Percentiles rank a stretch among this genome's conserved stretches.
These are phyloP conservation scores for Numida meleagris DNA, from an alignment of 2,113 vertebrate genomes.

Conservation along the genomic window DNA sequence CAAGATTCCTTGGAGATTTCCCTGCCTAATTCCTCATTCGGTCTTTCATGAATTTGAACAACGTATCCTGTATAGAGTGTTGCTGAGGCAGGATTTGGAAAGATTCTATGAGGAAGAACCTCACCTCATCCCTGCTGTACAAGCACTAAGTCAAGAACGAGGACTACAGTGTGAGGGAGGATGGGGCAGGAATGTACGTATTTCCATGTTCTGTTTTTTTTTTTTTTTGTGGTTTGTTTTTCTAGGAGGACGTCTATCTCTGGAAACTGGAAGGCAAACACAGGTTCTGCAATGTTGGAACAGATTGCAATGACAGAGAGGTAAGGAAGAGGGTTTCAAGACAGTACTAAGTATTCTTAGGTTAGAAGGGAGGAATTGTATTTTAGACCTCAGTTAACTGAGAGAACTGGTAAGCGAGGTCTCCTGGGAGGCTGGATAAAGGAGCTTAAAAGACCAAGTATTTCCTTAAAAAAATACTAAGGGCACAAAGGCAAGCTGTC, in stretches of 20 bases:
- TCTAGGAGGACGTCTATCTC: slow-evolving; percentile 97
- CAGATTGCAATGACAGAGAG: slow-evolving; percentile 99
- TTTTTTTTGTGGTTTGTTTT: slow-evolving; percentile 64
- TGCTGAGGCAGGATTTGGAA: slow-evolving; percentile 36
- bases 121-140: slow-evolving; percentile 7
- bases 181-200: slow-evolving; percentile 12
- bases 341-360: slow-evolving; percentile 5
- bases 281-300: slow-evolving; percentile 96
- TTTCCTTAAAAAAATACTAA: slow-evolving; percentile 40
- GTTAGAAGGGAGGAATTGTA: slow-evolving; percentile 35
- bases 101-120: slow-evolving; percentile 27
- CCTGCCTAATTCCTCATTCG: slow-evolving; percentile 34
- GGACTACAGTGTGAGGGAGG: not conserved
- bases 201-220: not conserved
- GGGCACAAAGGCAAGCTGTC: slow-evolving; percentile 56
- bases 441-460: not conserved
- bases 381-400: not conserved
- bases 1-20: slow-evolving; percentile 45
- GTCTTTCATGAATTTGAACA: slow-evolving; percentile 22
- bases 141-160: slow-evolving; percentile 19
- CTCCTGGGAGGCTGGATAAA: slow-evolving; percentile 25
- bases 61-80: not conserved
- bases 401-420: slow-evolving; percentile 23
- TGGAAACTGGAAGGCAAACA: slow-evolving; percentile 99
- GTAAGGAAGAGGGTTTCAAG: slow-evolving; percentile 73